Conservation (phyloP, 2,888 invertebrate species). For the Cremastobaeus sp. region DNA sequence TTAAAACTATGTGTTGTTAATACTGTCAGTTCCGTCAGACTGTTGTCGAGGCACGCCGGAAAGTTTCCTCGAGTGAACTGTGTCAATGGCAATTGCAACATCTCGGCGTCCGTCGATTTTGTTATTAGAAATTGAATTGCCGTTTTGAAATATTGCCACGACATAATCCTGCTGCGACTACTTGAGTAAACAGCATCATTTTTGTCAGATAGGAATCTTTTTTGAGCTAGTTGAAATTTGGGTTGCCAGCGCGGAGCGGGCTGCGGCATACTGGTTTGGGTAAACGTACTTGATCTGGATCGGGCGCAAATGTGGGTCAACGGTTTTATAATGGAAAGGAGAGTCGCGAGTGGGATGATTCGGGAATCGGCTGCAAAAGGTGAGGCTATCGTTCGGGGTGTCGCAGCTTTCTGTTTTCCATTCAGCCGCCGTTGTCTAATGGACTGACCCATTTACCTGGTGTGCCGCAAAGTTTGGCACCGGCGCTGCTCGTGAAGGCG, state of each 20-base stretch:
- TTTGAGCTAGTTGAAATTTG: slow-evolving; percentile 21
- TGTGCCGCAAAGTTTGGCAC: background rate
- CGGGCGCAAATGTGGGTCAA: slow-evolving; percentile 51
- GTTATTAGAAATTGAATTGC: slow-evolving; percentile 8
- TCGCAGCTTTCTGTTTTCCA: slow-evolving; percentile 20
- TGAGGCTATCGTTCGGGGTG: slow-evolving; percentile 21
- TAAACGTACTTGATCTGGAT: slow-evolving; percentile 49
- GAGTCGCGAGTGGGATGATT: slow-evolving; percentile 42
- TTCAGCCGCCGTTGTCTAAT: slow-evolving; percentile 1
- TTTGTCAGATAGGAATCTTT: slow-evolving; percentile 2
- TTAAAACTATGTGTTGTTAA: too few relatives aligned
- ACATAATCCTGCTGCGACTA: background rate
- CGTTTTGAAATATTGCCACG: too few relatives aligned
- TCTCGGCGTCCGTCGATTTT: too few relatives aligned
- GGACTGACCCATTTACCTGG: slow-evolving; percentile 19
- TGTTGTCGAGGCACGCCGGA: too few relatives aligned
- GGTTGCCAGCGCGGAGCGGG: slow-evolving; percentile 25
- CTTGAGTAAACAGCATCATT: slow-evolving; percentile 1
- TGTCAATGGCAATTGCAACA: too few relatives aligned
- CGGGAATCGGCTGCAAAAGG: slow-evolving; percentile 33
- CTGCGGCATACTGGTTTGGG: slow-evolving; percentile 33
- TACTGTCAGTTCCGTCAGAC: too few relatives aligned
- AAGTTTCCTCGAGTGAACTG: too few relatives aligned
- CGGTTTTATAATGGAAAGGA: slow-evolving; percentile 49
- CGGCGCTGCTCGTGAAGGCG: too few relatives aligned